phyloP scores from a whole-genome alignment of 2,888 invertebrate species.

The Blastobasis adustella region DNA sequence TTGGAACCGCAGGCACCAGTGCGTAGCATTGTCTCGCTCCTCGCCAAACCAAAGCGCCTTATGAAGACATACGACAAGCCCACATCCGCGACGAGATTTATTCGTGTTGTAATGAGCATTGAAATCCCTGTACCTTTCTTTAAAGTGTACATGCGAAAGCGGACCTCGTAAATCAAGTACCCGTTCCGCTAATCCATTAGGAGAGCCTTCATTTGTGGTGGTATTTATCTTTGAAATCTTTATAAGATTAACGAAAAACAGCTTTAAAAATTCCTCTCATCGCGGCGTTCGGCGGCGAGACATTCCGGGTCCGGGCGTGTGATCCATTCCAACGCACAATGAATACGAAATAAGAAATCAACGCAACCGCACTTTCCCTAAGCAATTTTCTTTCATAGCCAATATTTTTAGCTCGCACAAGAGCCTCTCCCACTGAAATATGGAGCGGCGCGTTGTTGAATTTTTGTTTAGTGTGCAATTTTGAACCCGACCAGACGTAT shows the following conservation, averaged over 20 bases:
- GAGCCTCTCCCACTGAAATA: constrained; percentile 50
- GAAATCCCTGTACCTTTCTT: no score
- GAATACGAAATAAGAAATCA: constrained; percentile 70
- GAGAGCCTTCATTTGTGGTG: no score
- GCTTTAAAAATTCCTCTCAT: constrained; percentile 24
- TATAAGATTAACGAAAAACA: background rate
- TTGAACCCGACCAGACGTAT: constrained; percentile 51
- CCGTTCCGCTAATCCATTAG: no score
- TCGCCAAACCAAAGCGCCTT: constrained; percentile 59
- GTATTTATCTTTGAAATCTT: no score
- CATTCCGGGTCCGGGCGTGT: constrained; percentile 37
- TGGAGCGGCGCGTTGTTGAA: constrained; percentile 53
- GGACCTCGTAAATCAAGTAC: background rate
- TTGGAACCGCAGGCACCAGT: constrained; percentile 49
- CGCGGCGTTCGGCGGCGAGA: constrained; percentile 23
- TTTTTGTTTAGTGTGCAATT: constrained; percentile 66
- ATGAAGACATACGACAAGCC: constrained; percentile 54
- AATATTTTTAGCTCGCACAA: constrained; percentile 50
- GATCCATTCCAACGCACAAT: constrained; percentile 62
- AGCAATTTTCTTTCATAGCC: constrained; percentile 64
- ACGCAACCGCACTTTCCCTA: constrained; percentile 57
- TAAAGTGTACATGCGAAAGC: no score
- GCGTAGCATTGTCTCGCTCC: constrained; percentile 34
- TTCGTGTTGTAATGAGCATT: constrained; percentile 5
- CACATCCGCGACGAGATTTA: constrained; percentile 33